These are phyloP conservation scores for Ceratosolen solmsi DNA, from an alignment of 1,140 invertebrate genomes.

Conservation along the genomic window DNA sequence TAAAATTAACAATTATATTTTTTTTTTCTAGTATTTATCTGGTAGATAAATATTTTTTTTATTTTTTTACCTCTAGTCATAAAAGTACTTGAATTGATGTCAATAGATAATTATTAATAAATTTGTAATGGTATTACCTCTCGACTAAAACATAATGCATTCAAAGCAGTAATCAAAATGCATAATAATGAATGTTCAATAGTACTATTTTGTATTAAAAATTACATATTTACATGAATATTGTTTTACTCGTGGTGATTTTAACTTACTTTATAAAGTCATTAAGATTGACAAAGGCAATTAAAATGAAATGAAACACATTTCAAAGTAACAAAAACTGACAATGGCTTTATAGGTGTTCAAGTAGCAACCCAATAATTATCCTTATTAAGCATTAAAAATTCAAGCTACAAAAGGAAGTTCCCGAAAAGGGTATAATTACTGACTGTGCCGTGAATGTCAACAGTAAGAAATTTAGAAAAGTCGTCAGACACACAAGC, in stretches of 20 bases:
- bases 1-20: neutral
- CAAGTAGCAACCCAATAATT: neutral
- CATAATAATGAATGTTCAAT: neutral
- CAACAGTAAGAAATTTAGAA: slow-evolving; percentile 65
- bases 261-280: too few relatives aligned
- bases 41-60: too few relatives aligned
- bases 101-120: too few relatives aligned
- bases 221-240: neutral
- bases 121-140: too few relatives aligned
- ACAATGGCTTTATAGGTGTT: neutral
- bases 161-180: neutral
- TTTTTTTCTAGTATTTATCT: neutral
- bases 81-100: too few relatives aligned
- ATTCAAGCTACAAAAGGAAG: neutral
- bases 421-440: slow-evolving; percentile 61
- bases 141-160: too few relatives aligned
- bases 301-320: neutral
- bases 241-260: neutral
- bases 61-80: too few relatives aligned
- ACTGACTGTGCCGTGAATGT: slow-evolving; percentile 66
- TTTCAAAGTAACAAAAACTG: slow-evolving; percentile 21
- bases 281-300: neutral
- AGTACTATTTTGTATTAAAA: neutral
- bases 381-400: slow-evolving; percentile 3
- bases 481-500: slow-evolving; percentile 67